Conservation (phyloP, 2,888 invertebrate genomes). For the Phyto melanocephala region DNA sequence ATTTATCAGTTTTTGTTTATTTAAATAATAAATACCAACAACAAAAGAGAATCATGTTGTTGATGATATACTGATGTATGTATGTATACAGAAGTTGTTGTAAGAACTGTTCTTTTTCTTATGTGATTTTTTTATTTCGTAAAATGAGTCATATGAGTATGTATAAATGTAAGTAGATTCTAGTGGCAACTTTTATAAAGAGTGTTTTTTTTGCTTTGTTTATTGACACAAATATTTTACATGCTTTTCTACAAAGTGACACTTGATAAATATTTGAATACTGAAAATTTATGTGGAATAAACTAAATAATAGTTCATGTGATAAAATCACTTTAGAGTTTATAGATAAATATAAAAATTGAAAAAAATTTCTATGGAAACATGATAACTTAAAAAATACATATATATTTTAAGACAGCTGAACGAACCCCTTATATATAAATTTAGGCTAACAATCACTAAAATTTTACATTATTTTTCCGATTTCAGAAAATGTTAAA, state of each 20-base stretch:
- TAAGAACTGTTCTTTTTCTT: neutral
- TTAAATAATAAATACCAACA: neutral
- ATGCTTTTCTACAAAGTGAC: neutral
- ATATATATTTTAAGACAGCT: too few relatives aligned
- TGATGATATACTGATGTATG: constrained; percentile 17
- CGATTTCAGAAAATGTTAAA: too few relatives aligned
- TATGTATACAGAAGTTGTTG: constrained; percentile 6
- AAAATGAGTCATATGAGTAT: constrained; percentile 5
- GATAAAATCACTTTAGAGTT: neutral
- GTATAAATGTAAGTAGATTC: too few relatives aligned
- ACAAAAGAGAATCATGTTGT: neutral
- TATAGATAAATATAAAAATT: too few relatives aligned
- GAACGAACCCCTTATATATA: too few relatives aligned
- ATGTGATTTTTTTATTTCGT: neutral
- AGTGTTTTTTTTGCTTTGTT: constrained; percentile 12
- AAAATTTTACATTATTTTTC: too few relatives aligned
- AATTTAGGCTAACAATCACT: too few relatives aligned
- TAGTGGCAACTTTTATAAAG: neutral
- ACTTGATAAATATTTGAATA: constrained; percentile 14
- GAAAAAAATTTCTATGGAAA: too few relatives aligned
- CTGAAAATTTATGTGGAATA: constrained; percentile 5
- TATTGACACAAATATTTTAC: constrained; percentile 42
- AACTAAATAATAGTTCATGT: neutral
- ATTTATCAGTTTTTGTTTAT: neutral
- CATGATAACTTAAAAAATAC: too few relatives aligned